Conservation (phyloP, 2,888 invertebrate genomes). For the Ichneumoninae sp. region DNA sequence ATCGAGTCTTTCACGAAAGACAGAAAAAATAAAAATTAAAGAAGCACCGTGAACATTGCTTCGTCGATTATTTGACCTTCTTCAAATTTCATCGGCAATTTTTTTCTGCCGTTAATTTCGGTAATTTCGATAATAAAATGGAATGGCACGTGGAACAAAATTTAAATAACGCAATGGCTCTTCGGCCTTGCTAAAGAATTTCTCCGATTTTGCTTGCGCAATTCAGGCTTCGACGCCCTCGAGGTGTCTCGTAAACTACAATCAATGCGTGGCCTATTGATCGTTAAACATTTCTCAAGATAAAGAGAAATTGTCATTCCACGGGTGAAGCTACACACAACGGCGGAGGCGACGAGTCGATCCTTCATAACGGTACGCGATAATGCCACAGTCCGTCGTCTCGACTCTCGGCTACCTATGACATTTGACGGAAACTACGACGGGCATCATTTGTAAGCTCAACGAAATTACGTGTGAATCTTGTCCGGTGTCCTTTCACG, state of each 20-base stretch:
- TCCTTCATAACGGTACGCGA: background rate
- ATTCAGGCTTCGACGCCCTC: background rate
- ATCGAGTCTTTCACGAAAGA: background rate
- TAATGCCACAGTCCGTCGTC: background rate
- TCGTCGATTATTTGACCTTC: too few relatives aligned
- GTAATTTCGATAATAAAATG: background rate
- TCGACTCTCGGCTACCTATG: background rate
- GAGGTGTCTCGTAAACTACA: background rate
- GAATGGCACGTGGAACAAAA: background rate
- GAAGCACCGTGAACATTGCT: background rate
- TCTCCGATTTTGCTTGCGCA: background rate
- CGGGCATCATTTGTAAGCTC: background rate
- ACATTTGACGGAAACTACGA: background rate
- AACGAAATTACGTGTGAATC: background rate
- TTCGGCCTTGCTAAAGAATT: background rate
- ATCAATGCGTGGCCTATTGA: background rate
- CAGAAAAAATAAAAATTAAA: background rate
- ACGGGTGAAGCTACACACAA: background rate
- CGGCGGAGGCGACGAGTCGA: background rate
- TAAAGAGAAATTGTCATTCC: slow-evolving; percentile 35
- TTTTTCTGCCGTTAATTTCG: background rate
- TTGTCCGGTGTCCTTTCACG: slow-evolving; percentile 23
- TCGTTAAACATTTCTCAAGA: slow-evolving; percentile 3
- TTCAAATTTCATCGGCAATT: too few relatives aligned
- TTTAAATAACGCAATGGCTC: background rate